These are phyloP conservation scores for Drosophila colorata DNA, from an alignment of 2,888 invertebrate genomes.

Conservation along the genomic window DNA sequence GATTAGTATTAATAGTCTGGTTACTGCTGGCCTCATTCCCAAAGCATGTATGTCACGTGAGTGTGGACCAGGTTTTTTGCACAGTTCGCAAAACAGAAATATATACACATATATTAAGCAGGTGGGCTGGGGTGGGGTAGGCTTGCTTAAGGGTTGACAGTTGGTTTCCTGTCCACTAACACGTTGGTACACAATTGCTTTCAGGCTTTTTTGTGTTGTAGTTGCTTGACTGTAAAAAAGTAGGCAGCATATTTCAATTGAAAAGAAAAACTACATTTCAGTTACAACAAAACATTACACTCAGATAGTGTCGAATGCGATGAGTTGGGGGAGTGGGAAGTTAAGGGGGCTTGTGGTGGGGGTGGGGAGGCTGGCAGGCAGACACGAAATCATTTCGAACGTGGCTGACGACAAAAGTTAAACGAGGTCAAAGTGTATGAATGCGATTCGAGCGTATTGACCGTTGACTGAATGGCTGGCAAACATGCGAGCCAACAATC, in stretches of 20 bases:
- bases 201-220: conserved; percentile 17
- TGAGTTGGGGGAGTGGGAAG: conserved; percentile 1
- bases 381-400: conserved; percentile 69
- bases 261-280: conserved; percentile 58
- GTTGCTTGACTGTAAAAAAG: conserved; percentile 50
- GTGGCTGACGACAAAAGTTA: conserved; percentile 65
- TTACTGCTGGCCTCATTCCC: background rate
- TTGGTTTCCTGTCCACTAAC: conserved; percentile 52
- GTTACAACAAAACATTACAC: conserved; percentile 57
- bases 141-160: conserved; percentile 37
- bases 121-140: background rate
- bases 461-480: conserved; percentile 67
- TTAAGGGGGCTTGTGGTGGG: background rate
- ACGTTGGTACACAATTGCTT: conserved; percentile 53
- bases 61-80: conserved; percentile 2
- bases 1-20: background rate
- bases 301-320: conserved; percentile 51
- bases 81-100: background rate
- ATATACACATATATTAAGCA: background rate
- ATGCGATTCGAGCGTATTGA: conserved; percentile 68
- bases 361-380: conserved; percentile 6
- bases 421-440: conserved; percentile 76
- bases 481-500: conserved; percentile 63
- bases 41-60: conserved; percentile 18
- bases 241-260: conserved; percentile 65